These are phyloP conservation scores for Blennius ocellaris DNA, from an alignment of 2,113 vertebrate genomes.

Conservation along the genomic window DNA sequence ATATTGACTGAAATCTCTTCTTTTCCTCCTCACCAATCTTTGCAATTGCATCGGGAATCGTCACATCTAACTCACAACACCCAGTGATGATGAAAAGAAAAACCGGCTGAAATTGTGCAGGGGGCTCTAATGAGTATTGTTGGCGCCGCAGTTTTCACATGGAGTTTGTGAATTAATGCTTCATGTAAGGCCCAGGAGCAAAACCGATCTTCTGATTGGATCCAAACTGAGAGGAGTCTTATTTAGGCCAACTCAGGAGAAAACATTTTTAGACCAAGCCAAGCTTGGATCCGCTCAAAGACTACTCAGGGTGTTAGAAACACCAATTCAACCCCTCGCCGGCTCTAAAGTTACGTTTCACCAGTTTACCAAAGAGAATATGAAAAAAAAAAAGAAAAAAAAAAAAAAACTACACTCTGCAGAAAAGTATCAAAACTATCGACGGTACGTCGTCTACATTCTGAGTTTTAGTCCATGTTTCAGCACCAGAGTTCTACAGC, in stretches of 20 bases:
- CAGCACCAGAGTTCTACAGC: constrained; percentile 79
- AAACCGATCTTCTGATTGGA: constrained; percentile 6
- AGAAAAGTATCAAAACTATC: constrained; percentile 10
- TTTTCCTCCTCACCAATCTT: constrained; percentile 13
- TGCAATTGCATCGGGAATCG: constrained; percentile 17
- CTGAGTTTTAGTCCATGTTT: constrained; percentile 58
- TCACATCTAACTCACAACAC: constrained; percentile 37
- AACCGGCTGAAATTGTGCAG: constrained; percentile 5
- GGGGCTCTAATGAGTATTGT: constrained; percentile 12
- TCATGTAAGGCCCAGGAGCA: constrained; percentile 1
- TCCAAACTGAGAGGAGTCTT: neutral
- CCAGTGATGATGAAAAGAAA: constrained; percentile 8
- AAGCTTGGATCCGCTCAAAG: neutral
- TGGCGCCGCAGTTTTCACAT: neutral
- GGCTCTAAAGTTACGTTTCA: constrained; percentile 1
- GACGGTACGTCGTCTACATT: neutral
- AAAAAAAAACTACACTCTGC: too few species aligned
- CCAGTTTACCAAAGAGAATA: neutral
- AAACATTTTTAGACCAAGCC: neutral
- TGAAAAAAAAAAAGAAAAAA: too few species aligned
- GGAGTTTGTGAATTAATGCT: constrained; percentile 16
- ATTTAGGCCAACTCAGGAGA: constrained; percentile 10
- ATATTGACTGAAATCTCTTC: constrained; percentile 46
- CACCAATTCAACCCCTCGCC: too few species aligned
- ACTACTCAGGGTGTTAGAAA: constrained; percentile 9